Percentiles rank a stretch among this genome's conserved stretches.
Evolutionary conservation across 2,888 invertebrate genomes (phyloP).

Genomic region (Pterostichus madidus): DNA sequence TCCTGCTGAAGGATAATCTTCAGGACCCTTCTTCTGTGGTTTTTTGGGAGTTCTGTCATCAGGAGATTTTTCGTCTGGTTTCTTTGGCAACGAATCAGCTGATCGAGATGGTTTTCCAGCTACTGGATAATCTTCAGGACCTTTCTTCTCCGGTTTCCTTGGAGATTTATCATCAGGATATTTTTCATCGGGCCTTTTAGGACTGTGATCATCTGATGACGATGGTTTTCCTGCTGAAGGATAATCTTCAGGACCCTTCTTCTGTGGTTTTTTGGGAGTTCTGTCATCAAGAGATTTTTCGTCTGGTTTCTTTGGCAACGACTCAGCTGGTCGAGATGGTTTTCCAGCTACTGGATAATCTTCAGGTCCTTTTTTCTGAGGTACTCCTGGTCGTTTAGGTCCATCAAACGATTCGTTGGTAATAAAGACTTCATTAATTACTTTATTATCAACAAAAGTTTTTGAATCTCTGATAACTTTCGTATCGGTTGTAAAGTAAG

Average conservation of each 20-base stretch:
- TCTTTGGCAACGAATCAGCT: too few species aligned
- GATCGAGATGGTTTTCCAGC: not conserved
- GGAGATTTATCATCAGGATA: too few species aligned
- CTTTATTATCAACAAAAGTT: conserved; percentile 71
- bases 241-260: conserved; percentile 26
- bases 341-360: conserved; percentile 25
- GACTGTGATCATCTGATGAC: not conserved
- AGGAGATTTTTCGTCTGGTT: not conserved
- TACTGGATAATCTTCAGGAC: not conserved
- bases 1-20: conserved; percentile 1
- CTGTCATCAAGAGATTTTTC: not conserved
- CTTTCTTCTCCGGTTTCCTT: not conserved
- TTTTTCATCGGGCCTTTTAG: not conserved
- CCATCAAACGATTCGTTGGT: conserved; percentile 54
- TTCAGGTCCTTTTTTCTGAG: conserved; percentile 26
- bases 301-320: not conserved
- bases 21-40: conserved; percentile 6
- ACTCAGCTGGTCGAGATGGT: not conserved
- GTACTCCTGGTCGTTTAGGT: not conserved
- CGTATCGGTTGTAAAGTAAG: conserved; percentile 70
- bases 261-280: not conserved
- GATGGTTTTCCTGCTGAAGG: not conserved
- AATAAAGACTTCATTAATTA: conserved; percentile 72
- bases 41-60: not conserved
- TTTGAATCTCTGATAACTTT: conserved; percentile 72